These are phyloP conservation scores for Sander lucioperca DNA, from an alignment of 2,113 vertebrate genomes.

Conservation along the genomic window DNA sequence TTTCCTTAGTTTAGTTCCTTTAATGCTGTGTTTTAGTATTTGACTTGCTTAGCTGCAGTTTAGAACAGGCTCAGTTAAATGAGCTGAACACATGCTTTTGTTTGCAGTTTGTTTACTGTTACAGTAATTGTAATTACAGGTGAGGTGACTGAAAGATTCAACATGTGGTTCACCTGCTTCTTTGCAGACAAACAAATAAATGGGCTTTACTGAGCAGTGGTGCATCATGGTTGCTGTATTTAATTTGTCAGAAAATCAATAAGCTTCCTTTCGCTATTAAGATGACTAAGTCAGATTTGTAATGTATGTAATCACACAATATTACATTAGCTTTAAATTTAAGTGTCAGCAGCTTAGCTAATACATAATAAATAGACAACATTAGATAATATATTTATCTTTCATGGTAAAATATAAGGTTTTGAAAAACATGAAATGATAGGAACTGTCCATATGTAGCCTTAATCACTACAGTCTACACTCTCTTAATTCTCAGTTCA, in stretches of 20 bases:
- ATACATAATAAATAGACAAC: not conserved
- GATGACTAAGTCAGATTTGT: not conserved
- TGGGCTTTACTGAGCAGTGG: not conserved
- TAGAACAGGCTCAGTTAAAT: conserved; percentile 8
- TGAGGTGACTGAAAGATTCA: not conserved
- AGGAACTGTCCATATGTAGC: not conserved
- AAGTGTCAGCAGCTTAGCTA: not conserved
- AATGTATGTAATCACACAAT: not conserved
- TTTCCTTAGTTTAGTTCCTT: not conserved
- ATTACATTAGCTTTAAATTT: not conserved
- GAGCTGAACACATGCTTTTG: not conserved
- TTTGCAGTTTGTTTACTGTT: conserved; percentile 4
- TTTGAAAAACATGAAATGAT: not conserved
- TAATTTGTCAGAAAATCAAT: not conserved
- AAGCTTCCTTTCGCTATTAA: not conserved
- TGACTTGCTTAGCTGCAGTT: conserved; percentile 2
- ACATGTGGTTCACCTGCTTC: not conserved
- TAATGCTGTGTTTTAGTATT: not conserved
- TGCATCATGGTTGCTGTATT: not conserved
- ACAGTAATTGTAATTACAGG: not conserved
- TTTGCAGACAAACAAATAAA: conserved; percentile 2
- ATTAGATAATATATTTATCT: not conserved
- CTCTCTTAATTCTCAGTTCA: conserved; percentile 5
- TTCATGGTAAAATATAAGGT: not conserved
- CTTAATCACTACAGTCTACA: not conserved